A percentile compares a stretch with the other conserved stretches of the same genome.
These are phyloP conservation scores for Astreopora myriophthalma DNA, from an alignment of 64 coral and sea anemone genomes.

Conservation along the genomic window DNA sequence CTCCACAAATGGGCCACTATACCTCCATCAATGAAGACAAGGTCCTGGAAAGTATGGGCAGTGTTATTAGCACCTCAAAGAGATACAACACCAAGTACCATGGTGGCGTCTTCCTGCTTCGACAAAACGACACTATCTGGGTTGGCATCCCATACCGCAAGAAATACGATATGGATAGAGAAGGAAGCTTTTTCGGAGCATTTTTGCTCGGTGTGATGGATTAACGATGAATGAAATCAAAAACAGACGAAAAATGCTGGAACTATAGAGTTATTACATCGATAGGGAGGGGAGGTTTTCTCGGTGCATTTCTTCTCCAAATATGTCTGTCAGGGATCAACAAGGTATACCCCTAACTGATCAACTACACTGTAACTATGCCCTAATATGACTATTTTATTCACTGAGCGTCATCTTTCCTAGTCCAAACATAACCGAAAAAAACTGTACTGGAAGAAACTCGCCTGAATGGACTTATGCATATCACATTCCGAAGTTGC, in stretches of 20 bases:
- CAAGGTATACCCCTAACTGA: too few species aligned
- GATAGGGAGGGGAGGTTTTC: too few species aligned
- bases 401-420: too few species aligned
- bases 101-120: constrained; percentile 72
- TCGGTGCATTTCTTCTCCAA: too few species aligned
- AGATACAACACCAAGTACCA: constrained; percentile 81
- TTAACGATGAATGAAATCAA: background rate
- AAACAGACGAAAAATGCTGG: background rate
- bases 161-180: constrained; percentile 29
- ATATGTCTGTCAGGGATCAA: too few species aligned
- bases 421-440: too few species aligned
- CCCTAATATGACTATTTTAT: too few species aligned
- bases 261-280: too few species aligned
- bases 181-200: constrained; percentile 58
- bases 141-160: constrained; percentile 56
- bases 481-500: too few species aligned
- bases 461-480: too few species aligned
- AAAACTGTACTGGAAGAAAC: too few species aligned
- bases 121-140: constrained; percentile 51
- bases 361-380: too few species aligned
- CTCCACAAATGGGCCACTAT: constrained; percentile 45
- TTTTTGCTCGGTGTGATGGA: constrained; percentile 12
- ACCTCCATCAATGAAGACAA: constrained; percentile 71
- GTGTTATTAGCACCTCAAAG: background rate
- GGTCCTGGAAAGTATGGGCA: constrained; percentile 75